phyloP scores from a whole-genome alignment of 2,888 invertebrate species.

The Scaptomyza polygonia region DNA sequence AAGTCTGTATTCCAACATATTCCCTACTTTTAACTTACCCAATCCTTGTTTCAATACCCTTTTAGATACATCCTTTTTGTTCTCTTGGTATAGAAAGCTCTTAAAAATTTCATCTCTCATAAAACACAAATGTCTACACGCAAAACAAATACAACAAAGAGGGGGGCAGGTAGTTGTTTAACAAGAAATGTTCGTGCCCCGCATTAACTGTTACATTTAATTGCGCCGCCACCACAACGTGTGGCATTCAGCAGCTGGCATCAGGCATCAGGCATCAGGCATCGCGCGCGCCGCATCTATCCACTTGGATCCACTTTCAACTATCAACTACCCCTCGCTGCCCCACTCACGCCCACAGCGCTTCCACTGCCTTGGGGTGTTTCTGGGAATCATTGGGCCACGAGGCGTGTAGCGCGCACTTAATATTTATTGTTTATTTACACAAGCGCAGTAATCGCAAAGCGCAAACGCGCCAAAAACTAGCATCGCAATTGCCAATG shows the following conservation, averaged over 20 bases:
- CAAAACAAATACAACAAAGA: slow-evolving; percentile 32
- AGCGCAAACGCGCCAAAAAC: slow-evolving; percentile 77
- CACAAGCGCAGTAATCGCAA: slow-evolving; percentile 77
- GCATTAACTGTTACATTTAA: slow-evolving; percentile 65
- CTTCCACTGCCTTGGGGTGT: background rate
- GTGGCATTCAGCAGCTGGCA: background rate
- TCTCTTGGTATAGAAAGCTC: no score
- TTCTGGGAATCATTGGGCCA: slow-evolving; percentile 58
- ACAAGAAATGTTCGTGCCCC: slow-evolving; percentile 37
- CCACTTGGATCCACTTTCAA: background rate
- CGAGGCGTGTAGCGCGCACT: slow-evolving; percentile 67
- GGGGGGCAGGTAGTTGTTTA: background rate
- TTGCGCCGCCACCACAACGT: slow-evolving; percentile 41
- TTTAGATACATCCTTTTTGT: no score
- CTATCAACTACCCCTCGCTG: background rate
- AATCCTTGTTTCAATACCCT: no score
- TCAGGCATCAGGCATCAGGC: background rate
- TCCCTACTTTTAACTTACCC: no score
- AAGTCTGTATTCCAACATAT: no score
- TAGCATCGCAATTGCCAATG: slow-evolving; percentile 67
- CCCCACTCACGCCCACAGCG: no score
- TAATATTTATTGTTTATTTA: slow-evolving; percentile 81
- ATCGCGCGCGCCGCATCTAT: background rate
- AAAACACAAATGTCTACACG: slow-evolving; percentile 43
- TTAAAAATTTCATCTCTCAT: background rate